Evolutionary conservation across 1,140 invertebrate species (phyloP).

Genomic region (Nasonia giraulti): DNA sequence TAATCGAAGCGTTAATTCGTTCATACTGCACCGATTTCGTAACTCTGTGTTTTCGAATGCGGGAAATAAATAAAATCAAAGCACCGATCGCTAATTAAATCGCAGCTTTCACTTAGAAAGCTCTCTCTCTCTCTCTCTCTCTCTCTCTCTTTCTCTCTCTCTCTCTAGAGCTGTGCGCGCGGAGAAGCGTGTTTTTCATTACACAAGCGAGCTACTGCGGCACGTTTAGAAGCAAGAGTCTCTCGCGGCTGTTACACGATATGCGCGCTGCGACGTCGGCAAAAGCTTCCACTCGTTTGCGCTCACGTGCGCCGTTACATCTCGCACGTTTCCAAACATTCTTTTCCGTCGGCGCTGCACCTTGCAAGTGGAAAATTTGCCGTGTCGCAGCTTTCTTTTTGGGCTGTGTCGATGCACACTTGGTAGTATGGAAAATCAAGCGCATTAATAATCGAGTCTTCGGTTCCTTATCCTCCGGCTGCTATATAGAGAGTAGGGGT

Average conservation of each 20-base stretch:
- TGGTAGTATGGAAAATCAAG: no score
- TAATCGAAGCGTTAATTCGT: no score
- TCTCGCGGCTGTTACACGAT: background rate
- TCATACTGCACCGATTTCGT: background rate
- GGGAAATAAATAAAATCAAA: background rate
- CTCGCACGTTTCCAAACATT: slow-evolving; percentile 42
- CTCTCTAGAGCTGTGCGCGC: no score
- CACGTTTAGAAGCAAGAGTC: no score
- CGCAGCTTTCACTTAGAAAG: slow-evolving; percentile 27
- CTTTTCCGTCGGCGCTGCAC: background rate
- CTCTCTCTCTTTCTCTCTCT: background rate
- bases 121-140: background rate
- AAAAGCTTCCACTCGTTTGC: slow-evolving; percentile 20
- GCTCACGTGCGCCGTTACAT: slow-evolving; percentile 33
- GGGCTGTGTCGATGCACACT: background rate
- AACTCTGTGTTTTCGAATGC: background rate
- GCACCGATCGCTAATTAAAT: background rate
- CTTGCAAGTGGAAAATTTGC: background rate
- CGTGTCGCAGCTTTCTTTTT: no score
- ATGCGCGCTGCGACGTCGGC: background rate
- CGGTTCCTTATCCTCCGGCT: slow-evolving; percentile 27
- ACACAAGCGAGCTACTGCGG: background rate
- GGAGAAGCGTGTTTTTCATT: background rate
- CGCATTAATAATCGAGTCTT: background rate
- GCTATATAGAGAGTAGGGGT: background rate